These are phyloP conservation scores for Hypena proboscidalis DNA, from an alignment of 2,888 invertebrate genomes.

Conservation along the genomic window DNA sequence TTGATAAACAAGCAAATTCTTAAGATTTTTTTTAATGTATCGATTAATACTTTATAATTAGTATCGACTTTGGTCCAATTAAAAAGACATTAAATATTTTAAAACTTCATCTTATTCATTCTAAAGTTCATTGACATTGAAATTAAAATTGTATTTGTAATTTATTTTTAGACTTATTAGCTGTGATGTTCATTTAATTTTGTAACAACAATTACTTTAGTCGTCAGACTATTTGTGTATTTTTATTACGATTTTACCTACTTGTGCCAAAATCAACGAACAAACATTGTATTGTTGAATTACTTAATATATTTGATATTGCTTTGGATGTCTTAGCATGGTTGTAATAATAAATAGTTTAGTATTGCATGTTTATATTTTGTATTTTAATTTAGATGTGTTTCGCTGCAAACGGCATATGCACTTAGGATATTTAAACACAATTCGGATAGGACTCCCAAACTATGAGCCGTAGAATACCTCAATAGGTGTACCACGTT, in stretches of 20 bases:
- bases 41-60: too few relatives aligned
- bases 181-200: constrained; percentile 52
- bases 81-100: too few relatives aligned
- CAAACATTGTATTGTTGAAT: constrained; percentile 16
- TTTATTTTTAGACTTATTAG: constrained; percentile 34
- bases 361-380: constrained; percentile 25
- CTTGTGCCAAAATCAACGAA: constrained; percentile 40
- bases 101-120: too few relatives aligned
- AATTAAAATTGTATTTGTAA: constrained; percentile 1
- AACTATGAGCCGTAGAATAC: too few relatives aligned
- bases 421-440: too few relatives aligned
- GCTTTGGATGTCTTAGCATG: constrained; percentile 27
- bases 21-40: too few relatives aligned
- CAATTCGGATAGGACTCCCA: too few relatives aligned
- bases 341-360: too few relatives aligned
- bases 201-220: constrained; percentile 29
- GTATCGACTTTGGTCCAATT: too few relatives aligned
- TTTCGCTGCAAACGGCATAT: constrained; percentile 5
- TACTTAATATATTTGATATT: constrained; percentile 11
- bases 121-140: constrained; percentile 1
- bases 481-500: too few relatives aligned
- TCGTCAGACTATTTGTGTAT: constrained; percentile 28
- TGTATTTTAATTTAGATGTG: constrained; percentile 23
- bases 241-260: constrained; percentile 7
- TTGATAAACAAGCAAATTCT: too few relatives aligned